Conservation (phyloP, 2,888 invertebrate species). For the Chrysopilus asiliformis region DNA sequence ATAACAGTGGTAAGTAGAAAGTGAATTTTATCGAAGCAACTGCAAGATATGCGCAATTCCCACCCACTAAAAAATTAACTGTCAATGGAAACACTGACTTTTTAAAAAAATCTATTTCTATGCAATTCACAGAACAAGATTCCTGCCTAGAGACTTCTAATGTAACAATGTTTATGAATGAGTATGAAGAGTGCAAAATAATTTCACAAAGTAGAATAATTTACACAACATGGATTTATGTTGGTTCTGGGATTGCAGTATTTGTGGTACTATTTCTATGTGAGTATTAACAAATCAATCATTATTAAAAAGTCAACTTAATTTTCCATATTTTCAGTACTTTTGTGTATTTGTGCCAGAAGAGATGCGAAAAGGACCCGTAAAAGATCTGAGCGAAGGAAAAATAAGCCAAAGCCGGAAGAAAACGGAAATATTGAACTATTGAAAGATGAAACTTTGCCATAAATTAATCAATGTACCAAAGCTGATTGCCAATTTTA, state of each 20-base stretch:
- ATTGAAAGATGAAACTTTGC: too few species aligned
- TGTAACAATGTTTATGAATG: slow-evolving; percentile 4
- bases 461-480: too few species aligned
- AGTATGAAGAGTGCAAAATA: slow-evolving; percentile 4
- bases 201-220: slow-evolving; percentile 1
- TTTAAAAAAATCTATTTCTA: neutral
- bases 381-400: too few species aligned
- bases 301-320: neutral
- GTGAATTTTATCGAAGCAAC: neutral
- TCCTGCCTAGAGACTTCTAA: slow-evolving; percentile 1
- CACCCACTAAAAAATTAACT: neutral
- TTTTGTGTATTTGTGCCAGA: too few species aligned
- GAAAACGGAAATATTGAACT: too few species aligned
- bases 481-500: too few species aligned
- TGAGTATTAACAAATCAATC: neutral
- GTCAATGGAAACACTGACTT: neutral
- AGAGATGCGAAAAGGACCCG: too few species aligned
- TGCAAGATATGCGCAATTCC: neutral
- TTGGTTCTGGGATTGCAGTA: slow-evolving; percentile 4
- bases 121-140: slow-evolving; percentile 1
- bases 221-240: slow-evolving; percentile 4
- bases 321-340: neutral
- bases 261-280: neutral
- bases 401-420: too few species aligned
- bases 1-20: slow-evolving; percentile 20